Evolutionary conservation across 2,113 vertebrate species (phyloP), one percentile per base, ranked within the genome.

Genomic region (Oncorhynchus mykiss): DNA sequence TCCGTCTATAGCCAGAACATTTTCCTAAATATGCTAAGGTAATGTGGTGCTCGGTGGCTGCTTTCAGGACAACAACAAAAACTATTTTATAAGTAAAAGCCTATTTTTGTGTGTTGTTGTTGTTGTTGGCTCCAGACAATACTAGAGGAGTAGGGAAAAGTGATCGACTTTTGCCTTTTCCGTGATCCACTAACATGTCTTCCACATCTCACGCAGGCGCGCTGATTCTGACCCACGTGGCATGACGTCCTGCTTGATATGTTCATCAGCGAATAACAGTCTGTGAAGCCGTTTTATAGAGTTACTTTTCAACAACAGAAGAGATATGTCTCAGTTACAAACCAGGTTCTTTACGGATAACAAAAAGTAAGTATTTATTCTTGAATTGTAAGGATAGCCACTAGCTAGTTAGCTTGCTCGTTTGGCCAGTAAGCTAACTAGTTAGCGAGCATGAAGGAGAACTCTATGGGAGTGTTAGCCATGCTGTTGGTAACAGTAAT

Each of bases 261-360:
- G 85, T 82, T 70, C 9, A 20, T n/a, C 7, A 11, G 11, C 59
- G n/a, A n/a, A 6, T 0, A 60, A 8, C n/a, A 7, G 59, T 62
- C 7, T n/a, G 22, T 2, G n/a, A 62, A 62, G 7, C 59, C 11
- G n/a, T 62, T 62, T 22, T 11, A 22, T 22, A 22, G 2, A 22
- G 5, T 45, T 48, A 64, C 5, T 48, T 22, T 13, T 18, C 20
- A 49, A 6, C 25, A 62, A 24, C 34, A 57, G n/a, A 48, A 51
- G 51, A 12, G 89, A 74, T 45, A 98, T 96, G 96, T 94, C 96
- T 73, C 96, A 98, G 88, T 84, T 98, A 67, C 96, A 97, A 83
- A 93, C 94, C 1, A 92, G 97, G 71, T 99, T 99, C 88, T 96
- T 94, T 89, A 97, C 96, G 1, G 88, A 94, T 27, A 91, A 95